phyloP scores from a whole-genome alignment of 1,140 invertebrate species.

The Drosophila teissieri region DNA sequence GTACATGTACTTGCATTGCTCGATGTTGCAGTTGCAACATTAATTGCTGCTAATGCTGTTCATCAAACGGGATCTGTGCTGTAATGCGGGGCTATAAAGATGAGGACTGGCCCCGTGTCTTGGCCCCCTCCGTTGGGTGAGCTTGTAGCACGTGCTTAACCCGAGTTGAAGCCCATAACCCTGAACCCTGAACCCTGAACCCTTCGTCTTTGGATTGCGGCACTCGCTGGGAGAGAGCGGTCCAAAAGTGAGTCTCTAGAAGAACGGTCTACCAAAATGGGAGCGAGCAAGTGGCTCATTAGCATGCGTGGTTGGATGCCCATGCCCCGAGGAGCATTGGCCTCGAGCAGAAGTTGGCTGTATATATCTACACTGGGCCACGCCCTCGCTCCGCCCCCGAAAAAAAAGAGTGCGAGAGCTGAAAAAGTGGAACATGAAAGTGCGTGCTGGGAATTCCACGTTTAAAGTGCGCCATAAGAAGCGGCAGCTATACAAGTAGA shows the following conservation, averaged over 20 bases:
- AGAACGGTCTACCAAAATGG: constrained; percentile 3
- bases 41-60: constrained; percentile 39
- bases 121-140: background rate
- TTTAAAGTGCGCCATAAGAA: constrained; percentile 1
- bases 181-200: background rate
- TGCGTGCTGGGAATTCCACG: constrained; percentile 51
- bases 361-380: constrained; percentile 9
- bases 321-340: constrained; percentile 55
- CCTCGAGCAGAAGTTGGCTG: constrained; percentile 23
- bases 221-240: background rate
- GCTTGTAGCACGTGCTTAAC: constrained; percentile 11
- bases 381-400: constrained; percentile 5
- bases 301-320: constrained; percentile 53
- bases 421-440: constrained; percentile 58
- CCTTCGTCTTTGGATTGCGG: background rate
- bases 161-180: background rate
- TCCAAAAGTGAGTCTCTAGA: background rate
- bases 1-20: background rate
- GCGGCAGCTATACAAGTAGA: background rate
- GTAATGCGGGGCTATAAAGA: constrained; percentile 1
- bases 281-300: constrained; percentile 53
- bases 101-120: background rate
- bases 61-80: constrained; percentile 29
- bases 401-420: constrained; percentile 6
- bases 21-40: constrained; percentile 26